Evolutionary conservation across 2,888 invertebrate species (phyloP).

Genomic region (Dichetophora obliterata): DNA sequence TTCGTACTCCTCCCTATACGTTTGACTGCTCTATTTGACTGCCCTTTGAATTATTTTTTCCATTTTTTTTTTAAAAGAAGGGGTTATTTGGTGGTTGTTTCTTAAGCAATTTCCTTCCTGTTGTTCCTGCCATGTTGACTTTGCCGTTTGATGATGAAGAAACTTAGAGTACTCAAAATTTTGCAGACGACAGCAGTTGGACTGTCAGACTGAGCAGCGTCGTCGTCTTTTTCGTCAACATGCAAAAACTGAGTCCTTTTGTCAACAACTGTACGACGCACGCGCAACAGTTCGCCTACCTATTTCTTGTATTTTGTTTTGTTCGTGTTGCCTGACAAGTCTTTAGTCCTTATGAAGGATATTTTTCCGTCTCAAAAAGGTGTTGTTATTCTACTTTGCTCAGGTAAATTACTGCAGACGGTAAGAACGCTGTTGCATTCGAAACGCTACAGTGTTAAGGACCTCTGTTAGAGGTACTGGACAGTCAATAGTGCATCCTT

Average conservation of each 20-base stretch:
- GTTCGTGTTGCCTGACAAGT: not conserved
- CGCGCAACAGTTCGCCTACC: conserved; percentile 42
- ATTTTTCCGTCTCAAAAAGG: not conserved
- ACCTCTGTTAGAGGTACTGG: not conserved
- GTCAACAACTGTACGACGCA: conserved; percentile 47
- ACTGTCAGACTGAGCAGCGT: not conserved
- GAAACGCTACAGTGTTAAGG: conserved; percentile 8
- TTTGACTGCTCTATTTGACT: not conserved
- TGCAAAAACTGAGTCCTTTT: conserved; percentile 41
- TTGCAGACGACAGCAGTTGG: conserved; percentile 11
- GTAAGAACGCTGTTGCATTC: too few relatives aligned
- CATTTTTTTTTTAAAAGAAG: not conserved
- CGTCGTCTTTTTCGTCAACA: not conserved
- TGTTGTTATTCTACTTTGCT: not conserved
- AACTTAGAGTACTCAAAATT: not conserved
- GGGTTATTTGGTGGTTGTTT: not conserved
- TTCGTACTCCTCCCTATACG: not conserved
- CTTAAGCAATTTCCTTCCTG: not conserved
- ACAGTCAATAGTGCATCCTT: not conserved
- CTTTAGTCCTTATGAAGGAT: not conserved
- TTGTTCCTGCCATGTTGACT: not conserved
- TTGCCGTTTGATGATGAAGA: not conserved
- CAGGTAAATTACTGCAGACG: not conserved
- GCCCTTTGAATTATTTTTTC: not conserved
- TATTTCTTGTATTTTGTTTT: conserved; percentile 11